These are phyloP conservation scores for Arrhopalites spinosus DNA, from an alignment of 2,888 invertebrate species.

Conservation along the genomic window DNA sequence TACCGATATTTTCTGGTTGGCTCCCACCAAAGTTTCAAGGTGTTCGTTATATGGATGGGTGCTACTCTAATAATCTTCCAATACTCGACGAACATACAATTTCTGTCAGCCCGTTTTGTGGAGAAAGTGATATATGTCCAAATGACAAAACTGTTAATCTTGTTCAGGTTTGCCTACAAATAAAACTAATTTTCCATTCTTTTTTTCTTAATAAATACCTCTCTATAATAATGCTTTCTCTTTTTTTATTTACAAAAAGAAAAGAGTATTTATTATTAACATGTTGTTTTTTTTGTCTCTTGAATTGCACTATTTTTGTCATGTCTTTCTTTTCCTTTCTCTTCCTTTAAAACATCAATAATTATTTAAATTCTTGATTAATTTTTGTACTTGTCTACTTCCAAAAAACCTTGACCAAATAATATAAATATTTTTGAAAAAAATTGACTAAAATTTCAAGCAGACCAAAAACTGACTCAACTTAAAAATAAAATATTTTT, in stretches of 20 bases:
- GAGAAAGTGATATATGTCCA: constrained; percentile 65
- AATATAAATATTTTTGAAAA: neutral
- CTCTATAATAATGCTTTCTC: neutral
- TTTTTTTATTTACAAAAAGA: neutral
- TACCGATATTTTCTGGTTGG: constrained; percentile 66
- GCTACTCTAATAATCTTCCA: constrained; percentile 65
- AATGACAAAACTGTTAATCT: constrained; percentile 57
- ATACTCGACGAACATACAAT: constrained; percentile 63
- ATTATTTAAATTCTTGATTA: neutral
- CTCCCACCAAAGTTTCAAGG: constrained; percentile 61
- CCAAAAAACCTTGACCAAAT: neutral
- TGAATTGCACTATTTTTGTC: neutral
- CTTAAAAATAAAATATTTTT: too few species aligned
- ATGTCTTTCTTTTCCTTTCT: neutral
- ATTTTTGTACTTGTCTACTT: neutral
- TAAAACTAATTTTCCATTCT: neutral
- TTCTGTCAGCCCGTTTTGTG: constrained; percentile 66
- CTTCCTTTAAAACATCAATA: neutral
- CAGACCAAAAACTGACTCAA: too few species aligned
- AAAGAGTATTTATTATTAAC: too few species aligned
- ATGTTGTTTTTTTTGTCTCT: neutral
- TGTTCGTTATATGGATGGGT: constrained; percentile 64
- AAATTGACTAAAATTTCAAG: neutral
- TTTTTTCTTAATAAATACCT: neutral
- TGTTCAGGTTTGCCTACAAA: constrained; percentile 55